phyloP scores from a whole-genome alignment of 2,888 invertebrate species.

The Sarcophaga carnaria region DNA sequence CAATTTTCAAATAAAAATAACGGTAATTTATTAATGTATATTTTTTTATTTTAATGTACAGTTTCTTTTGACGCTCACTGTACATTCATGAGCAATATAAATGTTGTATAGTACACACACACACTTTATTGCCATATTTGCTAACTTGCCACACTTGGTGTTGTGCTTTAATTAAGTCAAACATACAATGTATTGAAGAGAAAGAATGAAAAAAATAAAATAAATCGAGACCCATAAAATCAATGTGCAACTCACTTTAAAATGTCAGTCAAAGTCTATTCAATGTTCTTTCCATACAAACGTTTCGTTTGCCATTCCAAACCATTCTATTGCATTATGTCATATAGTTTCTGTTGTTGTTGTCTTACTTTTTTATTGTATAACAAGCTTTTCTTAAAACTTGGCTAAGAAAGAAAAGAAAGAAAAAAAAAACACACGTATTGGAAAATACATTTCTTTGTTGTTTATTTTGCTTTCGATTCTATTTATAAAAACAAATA shows the following conservation, averaged over 20 bases:
- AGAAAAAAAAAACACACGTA: not conserved
- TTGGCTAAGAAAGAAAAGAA: constrained; percentile 32
- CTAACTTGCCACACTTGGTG: constrained; percentile 64
- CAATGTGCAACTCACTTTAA: constrained; percentile 31
- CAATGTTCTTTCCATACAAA: not conserved
- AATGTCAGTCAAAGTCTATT: constrained; percentile 16
- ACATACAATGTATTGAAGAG: constrained; percentile 44
- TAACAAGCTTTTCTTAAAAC: constrained; percentile 1
- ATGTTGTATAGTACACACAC: not conserved
- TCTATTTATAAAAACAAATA: constrained; percentile 12
- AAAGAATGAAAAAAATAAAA: not conserved
- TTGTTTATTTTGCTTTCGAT: not conserved
- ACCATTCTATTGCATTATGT: constrained; percentile 60
- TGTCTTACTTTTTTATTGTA: not conserved
- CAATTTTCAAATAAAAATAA: no score
- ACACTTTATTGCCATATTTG: constrained; percentile 59
- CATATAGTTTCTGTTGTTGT: not conserved
- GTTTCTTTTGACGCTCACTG: no score
- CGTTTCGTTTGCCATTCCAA: not conserved
- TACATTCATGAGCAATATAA: no score
- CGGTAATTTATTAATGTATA: no score
- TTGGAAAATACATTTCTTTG: not conserved
- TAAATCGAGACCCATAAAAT: constrained; percentile 11
- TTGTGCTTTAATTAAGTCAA: constrained; percentile 66
- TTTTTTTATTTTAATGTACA: no score